Conservation (phyloP, 2,113 vertebrate species). For the Indri indri region DNA sequence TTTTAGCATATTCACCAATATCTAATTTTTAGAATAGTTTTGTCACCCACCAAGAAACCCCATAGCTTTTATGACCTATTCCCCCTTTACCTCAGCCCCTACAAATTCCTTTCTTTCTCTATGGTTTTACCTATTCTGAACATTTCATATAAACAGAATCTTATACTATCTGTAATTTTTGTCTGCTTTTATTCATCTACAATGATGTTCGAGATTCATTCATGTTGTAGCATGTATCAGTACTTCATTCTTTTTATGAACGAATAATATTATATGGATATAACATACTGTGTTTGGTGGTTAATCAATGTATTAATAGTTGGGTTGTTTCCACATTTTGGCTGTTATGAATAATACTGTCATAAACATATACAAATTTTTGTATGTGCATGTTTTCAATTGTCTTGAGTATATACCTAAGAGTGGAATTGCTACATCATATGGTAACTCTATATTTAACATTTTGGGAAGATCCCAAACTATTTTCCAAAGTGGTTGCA, state of each 20-base stretch:
- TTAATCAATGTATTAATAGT: background rate
- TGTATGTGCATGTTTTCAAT: background rate
- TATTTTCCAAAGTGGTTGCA: background rate
- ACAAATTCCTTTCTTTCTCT: background rate
- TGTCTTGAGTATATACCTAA: background rate
- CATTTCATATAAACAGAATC: background rate
- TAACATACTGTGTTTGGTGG: background rate
- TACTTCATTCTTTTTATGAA: background rate
- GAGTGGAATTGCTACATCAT: background rate
- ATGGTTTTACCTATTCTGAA: background rate
- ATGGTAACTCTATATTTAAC: background rate
- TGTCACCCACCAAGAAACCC: background rate
- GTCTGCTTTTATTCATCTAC: background rate
- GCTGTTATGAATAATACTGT: background rate
- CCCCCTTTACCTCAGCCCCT: background rate
- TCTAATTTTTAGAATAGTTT: constrained; percentile 14
- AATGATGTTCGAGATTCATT: background rate
- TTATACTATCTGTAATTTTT: background rate
- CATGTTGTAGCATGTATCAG: background rate
- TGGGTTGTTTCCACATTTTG: background rate
- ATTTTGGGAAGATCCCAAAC: background rate
- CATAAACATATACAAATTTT: background rate
- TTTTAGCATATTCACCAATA: background rate
- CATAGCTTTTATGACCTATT: background rate
- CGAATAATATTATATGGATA: background rate